Evolutionary conservation across 2,888 invertebrate genomes (phyloP).

Genomic region (Anthophora plumipes): DNA sequence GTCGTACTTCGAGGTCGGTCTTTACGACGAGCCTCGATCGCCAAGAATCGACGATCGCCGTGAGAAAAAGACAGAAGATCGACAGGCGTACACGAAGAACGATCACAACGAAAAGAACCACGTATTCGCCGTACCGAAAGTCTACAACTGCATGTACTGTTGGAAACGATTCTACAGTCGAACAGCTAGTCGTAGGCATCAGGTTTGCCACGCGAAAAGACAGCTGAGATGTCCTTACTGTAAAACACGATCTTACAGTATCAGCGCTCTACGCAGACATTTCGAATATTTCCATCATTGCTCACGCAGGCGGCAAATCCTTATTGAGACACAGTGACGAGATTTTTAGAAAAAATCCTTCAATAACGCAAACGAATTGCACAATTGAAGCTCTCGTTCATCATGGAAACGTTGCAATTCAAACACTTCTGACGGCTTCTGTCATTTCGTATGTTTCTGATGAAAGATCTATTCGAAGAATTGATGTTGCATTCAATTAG

Average conservation of each 20-base stretch:
- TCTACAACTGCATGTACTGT: constrained; percentile 44
- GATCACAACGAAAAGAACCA: background rate
- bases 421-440: background rate
- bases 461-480: background rate
- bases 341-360: background rate
- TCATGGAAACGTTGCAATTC: background rate
- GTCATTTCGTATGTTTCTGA: background rate
- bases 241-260: background rate
- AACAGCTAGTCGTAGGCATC: constrained; percentile 25
- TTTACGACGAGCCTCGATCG: background rate
- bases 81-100: background rate
- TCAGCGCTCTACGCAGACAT: constrained; percentile 21
- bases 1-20: background rate
- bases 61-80: background rate
- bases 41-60: background rate
- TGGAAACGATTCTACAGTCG: constrained; percentile 28
- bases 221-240: constrained; percentile 30
- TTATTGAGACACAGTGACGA: background rate
- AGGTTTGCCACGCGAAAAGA: constrained; percentile 30
- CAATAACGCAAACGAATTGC: background rate
- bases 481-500: too few relatives aligned
- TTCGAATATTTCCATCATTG: constrained; percentile 37
- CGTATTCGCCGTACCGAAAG: constrained; percentile 34
- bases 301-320: background rate
- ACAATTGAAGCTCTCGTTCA: background rate